Base-by-base conservation (phyloP, 2,113 vertebrate species). In the Seriola quinqueradiata region DNA sequence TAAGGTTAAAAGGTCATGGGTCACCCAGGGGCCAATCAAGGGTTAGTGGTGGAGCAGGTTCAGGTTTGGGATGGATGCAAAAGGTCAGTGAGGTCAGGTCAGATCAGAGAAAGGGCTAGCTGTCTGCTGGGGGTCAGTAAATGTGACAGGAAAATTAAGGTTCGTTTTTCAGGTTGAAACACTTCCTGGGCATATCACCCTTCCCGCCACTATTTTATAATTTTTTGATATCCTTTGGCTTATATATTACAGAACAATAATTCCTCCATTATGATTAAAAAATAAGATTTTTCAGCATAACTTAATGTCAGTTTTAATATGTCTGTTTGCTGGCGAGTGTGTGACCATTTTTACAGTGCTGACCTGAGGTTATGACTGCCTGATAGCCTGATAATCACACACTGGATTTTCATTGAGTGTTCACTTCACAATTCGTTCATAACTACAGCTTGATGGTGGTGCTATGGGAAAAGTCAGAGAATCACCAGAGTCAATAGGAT, bases 21-120 rank as follows among this genome's bases (percentile, higher is more conserved):
- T 91, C 89, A 89, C 75, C 50, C 64, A 83, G 75, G 69, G 84
- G 82, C 79, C 79, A 89, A 83, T 83, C 75, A 89, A 75, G 52
- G 69, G 73, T 88, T 79, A 82, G 80, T 55, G 59, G 44, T 63
- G 50, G 59, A 71, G 81, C 80, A 73, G 91, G 87, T 89, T 89
- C 82, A 87, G 85, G 80, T 91, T 91, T 86, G 79, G 70, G 66
- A 60, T 67, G 68, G 73, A 75, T 44, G 69, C 67, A 79, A 76
- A 68, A 86, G 84, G 86, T 76, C 70, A 88, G 36, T 0, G 6
- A 14, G 84, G 79, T 89, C 70, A 76, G 21, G 69, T 75, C 77
- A 85, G 50, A 71, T 82, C 68, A 85, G 55, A 42, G 40, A 75
- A 69, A 80, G 50, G 76, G 61, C 52, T 54, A 44, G 50, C 50